Evolutionary conservation across 2,888 invertebrate species (phyloP).

Genomic region (Watsonalla binaria): DNA sequence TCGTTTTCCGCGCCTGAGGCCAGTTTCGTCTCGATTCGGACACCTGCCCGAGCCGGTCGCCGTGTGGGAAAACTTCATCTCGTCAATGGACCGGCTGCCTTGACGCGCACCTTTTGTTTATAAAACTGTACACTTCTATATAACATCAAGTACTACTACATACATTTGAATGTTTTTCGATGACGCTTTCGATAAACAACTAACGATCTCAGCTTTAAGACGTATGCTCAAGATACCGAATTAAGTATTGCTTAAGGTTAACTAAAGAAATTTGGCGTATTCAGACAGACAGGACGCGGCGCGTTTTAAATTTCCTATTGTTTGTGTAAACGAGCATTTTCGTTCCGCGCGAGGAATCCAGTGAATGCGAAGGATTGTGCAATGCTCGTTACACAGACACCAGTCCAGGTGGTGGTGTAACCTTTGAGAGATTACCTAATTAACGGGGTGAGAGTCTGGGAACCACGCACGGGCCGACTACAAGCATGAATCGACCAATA

Average conservation of each 20-base stretch:
- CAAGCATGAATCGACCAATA: slow-evolving; percentile 50
- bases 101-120: slow-evolving; percentile 67
- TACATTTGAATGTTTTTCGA: slow-evolving; percentile 42
- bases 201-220: slow-evolving; percentile 32
- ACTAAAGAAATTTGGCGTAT: slow-evolving; percentile 37
- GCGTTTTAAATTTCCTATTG: slow-evolving; percentile 45
- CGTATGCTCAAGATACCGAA: slow-evolving; percentile 22
- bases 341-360: slow-evolving; percentile 41
- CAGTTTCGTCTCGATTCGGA: slow-evolving; percentile 44
- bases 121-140: slow-evolving; percentile 74
- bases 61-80: slow-evolving; percentile 65
- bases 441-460: slow-evolving; percentile 44
- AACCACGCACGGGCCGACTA: slow-evolving; percentile 27
- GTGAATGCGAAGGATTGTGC: slow-evolving; percentile 43
- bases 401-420: slow-evolving; percentile 37
- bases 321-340: slow-evolving; percentile 45
- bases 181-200: slow-evolving; percentile 54
- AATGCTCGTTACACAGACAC: slow-evolving; percentile 38
- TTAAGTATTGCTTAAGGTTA: slow-evolving; percentile 29
- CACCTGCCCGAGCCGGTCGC: slow-evolving; percentile 58
- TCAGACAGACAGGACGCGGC: slow-evolving; percentile 23
- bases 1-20: slow-evolving; percentile 45
- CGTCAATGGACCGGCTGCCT: slow-evolving; percentile 65
- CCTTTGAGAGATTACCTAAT: slow-evolving; percentile 51
- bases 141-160: slow-evolving; percentile 48